Evolutionary conservation across 2,888 invertebrate genomes (phyloP).

Genomic region (Aquatica leii): DNA sequence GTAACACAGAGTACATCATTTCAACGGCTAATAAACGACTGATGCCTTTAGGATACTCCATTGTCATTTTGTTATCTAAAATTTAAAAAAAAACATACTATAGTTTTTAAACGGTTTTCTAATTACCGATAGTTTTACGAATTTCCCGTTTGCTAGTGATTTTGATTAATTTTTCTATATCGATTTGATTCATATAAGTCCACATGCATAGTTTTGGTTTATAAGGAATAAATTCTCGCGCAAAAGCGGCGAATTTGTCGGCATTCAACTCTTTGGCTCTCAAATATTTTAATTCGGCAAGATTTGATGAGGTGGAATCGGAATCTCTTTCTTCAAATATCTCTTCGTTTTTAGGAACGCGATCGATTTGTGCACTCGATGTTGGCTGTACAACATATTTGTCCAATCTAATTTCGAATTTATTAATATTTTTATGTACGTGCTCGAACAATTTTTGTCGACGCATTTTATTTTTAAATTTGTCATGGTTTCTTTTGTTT

Average conservation of each 20-base stretch:
- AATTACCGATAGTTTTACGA: constrained; percentile 48
- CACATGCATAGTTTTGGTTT: constrained; percentile 49
- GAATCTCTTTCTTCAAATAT: background rate
- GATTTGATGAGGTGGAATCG: background rate
- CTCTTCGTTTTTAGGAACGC: background rate
- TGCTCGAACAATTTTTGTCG: constrained; percentile 40
- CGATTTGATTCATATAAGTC: constrained; percentile 50
- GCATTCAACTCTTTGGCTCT: background rate
- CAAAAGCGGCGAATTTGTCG: constrained; percentile 28
- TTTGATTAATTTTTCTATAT: constrained; percentile 46
- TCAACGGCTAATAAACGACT: constrained; percentile 51
- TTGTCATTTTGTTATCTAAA: constrained; percentile 50
- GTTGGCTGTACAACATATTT: constrained; percentile 24
- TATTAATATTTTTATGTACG: constrained; percentile 34
- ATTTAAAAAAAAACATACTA: too few species aligned
- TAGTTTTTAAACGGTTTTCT: constrained; percentile 14
- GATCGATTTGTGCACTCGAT: background rate
- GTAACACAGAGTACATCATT: constrained; percentile 51
- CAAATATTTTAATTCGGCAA: background rate
- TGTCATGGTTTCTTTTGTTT: constrained; percentile 17
- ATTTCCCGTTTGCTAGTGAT: constrained; percentile 44
- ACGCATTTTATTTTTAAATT: constrained; percentile 23
- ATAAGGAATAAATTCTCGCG: constrained; percentile 16
- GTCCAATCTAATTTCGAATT: constrained; percentile 38
- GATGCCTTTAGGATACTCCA: constrained; percentile 48